phyloP scores from a whole-genome alignment of 2,113 vertebrate genomes.

The Nasalis larvatus region DNA sequence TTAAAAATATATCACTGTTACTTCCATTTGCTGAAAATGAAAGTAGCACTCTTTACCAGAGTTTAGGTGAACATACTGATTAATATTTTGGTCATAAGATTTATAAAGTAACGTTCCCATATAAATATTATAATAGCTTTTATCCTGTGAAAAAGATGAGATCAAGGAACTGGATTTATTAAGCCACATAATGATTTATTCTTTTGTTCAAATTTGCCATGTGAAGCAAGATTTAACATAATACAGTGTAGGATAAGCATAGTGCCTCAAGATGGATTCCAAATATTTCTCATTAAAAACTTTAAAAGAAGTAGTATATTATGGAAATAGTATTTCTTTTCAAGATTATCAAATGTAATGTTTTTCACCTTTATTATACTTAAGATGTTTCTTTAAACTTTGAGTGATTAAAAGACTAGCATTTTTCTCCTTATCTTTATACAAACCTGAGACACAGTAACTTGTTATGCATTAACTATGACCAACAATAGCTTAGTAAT shows the following conservation, averaged over 20 bases:
- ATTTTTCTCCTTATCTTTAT: not conserved
- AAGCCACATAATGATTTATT: not conserved
- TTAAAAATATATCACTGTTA: not conserved
- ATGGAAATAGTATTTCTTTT: not conserved
- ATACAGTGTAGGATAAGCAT: not conserved
- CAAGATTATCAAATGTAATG: not conserved
- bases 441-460: not conserved
- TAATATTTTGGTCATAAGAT: conserved; percentile 33
- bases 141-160: not conserved
- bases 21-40: not conserved
- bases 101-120: not conserved
- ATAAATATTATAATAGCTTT: conserved; percentile 6
- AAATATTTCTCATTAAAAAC: conserved; percentile 8
- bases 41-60: not conserved
- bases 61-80: not conserved
- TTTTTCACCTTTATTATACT: not conserved
- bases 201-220: conserved; percentile 19
- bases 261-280: not conserved
- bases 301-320: not conserved
- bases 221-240: not conserved
- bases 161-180: not conserved
- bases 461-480: not conserved
- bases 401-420: not conserved
- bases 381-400: conserved; percentile 8
- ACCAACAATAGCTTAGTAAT: not conserved